Evolutionary conservation across 1,140 invertebrate species (phyloP).

Genomic region (Plodia interpunctella): DNA sequence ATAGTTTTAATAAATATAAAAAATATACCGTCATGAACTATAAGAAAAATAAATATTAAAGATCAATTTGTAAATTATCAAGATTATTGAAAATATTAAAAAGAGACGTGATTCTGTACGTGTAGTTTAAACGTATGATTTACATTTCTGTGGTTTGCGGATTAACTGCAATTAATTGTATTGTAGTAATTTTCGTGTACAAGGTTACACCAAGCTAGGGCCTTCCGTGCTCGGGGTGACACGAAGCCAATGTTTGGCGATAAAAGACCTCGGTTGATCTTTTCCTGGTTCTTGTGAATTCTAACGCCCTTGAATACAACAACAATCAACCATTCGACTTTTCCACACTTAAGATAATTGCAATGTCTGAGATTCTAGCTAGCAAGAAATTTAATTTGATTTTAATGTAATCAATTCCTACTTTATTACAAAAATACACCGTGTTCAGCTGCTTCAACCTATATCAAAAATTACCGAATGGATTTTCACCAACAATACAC

Average conservation of each 20-base stretch:
- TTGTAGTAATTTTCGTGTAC: background rate
- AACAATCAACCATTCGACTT: slow-evolving; percentile 23
- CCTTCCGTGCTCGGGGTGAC: slow-evolving; percentile 54
- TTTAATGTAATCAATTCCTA: background rate
- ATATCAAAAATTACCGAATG: too few species aligned
- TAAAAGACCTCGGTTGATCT: slow-evolving; percentile 55
- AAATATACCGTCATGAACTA: too few species aligned
- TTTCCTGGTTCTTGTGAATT: slow-evolving; percentile 61
- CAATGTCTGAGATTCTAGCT: background rate
- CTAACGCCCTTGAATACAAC: slow-evolving; percentile 45
- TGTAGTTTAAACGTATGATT: too few species aligned
- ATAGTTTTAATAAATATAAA: too few species aligned
- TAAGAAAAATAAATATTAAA: too few species aligned
- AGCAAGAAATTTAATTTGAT: background rate
- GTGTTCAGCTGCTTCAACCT: too few species aligned
- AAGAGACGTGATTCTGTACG: too few species aligned
- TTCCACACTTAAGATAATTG: slow-evolving; percentile 9
- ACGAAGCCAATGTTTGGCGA: slow-evolving; percentile 44
- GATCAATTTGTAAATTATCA: too few species aligned
- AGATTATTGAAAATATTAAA: too few species aligned
- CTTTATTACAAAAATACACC: too few species aligned
- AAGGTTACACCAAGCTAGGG: slow-evolving; percentile 14
- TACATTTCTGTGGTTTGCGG: too few species aligned
- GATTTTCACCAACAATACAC: too few species aligned
- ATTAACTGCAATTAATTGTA: background rate